Evolutionary conservation across 1,140 invertebrate species (phyloP).

Genomic region (Neomicropteryx cornuta): DNA sequence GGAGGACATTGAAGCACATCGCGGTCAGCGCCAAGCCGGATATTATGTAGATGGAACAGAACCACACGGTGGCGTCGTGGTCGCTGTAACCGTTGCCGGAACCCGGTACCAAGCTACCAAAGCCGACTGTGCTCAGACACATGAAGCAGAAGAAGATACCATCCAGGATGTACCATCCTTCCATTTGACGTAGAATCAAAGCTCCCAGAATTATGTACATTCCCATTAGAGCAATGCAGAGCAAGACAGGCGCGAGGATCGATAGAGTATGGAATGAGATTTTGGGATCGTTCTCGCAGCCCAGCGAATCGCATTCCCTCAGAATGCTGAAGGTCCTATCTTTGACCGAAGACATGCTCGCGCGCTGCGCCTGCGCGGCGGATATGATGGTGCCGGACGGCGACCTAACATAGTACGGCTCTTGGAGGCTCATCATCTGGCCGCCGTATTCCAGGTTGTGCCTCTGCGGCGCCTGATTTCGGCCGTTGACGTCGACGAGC

Average conservation of each 20-base stretch:
- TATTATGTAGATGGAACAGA: conserved; percentile 91
- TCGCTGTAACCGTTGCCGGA: conserved; percentile 46
- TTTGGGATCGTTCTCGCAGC: conserved; percentile 59
- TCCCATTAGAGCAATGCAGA: conserved; percentile 69
- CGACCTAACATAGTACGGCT: conserved; percentile 68
- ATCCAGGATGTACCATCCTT: conserved; percentile 79
- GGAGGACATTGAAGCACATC: conserved; percentile 96
- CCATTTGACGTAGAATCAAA: conserved; percentile 73
- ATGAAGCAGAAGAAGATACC: conserved; percentile 94
- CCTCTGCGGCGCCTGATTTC: conserved; percentile 61
- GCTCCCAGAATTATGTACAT: conserved; percentile 82
- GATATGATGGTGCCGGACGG: conserved; percentile 46
- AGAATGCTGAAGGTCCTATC: conserved; percentile 33
- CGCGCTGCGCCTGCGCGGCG: conserved; percentile 37
- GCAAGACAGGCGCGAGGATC: conserved; percentile 62
- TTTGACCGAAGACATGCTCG: conserved; percentile 44
- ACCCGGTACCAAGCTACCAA: conserved; percentile 83
- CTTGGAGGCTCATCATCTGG: conserved; percentile 58
- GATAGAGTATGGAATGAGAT: conserved; percentile 61
- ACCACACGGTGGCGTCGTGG: conserved; percentile 61
- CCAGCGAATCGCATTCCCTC: conserved; percentile 54
- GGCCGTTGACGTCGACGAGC: conserved; percentile 66
- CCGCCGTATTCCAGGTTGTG: conserved; percentile 60
- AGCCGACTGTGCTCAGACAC: conserved; percentile 85
- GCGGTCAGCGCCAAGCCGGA: conserved; percentile 92